Evolutionary conservation across 2,888 invertebrate species (phyloP), one percentile per base, ranked within the genome.

Genomic region (Thyatira batis): DNA sequence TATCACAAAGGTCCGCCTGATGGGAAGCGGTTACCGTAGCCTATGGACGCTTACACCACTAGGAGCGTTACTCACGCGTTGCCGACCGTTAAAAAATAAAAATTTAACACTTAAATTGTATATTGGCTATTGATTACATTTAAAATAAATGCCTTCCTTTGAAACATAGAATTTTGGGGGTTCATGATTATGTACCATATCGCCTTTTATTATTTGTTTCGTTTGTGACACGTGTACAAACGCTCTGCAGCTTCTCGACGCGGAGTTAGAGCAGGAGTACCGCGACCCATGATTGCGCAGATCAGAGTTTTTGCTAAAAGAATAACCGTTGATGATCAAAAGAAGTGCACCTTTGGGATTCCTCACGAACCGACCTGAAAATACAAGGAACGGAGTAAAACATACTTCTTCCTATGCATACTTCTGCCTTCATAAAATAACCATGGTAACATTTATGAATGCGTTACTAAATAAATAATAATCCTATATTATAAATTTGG

Each of bases 251-350:
- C 53, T 46, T 44, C 58, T 70, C 21, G 57, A 61, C 0, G 51
- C 11, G 0, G 6, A 20, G 2, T 55, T 66, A 5, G 81, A 80
- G 52, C 83, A 83, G 0, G 60, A 63, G 58, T 73, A 83, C 0
- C 79, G 62, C 3, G 43, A 54, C 0, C 74, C 71, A 0, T 72
- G 73, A 1, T 52, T 53, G 0, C 60, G 10, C 11, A 69, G 27
- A 3, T 23, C 21, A 9, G 52, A 44, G 39, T 53, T 63, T 50
- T 61, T 71, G 50, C 53, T 64, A 52, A 61, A 80, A 0, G 75
- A 67, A n/a, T 71, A 73, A 0, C 62, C 67, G 20, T 71, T 13
- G 20, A 70, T 51, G 21, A 63, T 20, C 1, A 75, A 63, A 9
- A 75, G 53, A n/a, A 30, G 60, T 0, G 62, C 23, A 5, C 71